phyloP scores from a whole-genome alignment of 2,888 invertebrate genomes.

The Seira musarum region DNA sequence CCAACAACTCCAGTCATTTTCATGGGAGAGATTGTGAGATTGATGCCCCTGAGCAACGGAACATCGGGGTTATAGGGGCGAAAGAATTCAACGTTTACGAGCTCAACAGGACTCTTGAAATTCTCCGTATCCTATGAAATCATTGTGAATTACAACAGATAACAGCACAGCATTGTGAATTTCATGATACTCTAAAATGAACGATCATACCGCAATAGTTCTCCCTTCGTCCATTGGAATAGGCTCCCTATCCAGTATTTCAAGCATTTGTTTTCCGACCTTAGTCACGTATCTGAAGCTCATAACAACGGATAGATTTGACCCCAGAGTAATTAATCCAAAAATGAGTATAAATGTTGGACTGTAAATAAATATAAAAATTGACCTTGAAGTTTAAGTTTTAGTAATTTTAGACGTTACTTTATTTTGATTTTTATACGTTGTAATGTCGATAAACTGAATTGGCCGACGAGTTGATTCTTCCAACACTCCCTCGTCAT shows the following conservation, averaged over 20 bases:
- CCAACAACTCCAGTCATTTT: constrained; percentile 53
- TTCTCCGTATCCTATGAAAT: too few species aligned
- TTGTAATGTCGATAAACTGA: constrained; percentile 26
- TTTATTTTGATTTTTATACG: constrained; percentile 23
- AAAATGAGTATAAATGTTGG: constrained; percentile 43
- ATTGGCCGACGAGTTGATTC: neutral
- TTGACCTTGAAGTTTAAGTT: too few species aligned
- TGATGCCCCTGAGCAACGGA: constrained; percentile 40
- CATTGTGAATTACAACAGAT: too few species aligned
- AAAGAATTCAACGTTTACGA: constrained; percentile 53
- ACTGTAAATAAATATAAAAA: constrained; percentile 24
- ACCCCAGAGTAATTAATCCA: constrained; percentile 40
- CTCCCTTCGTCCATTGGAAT: too few species aligned
- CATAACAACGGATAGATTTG: constrained; percentile 45
- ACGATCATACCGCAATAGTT: too few species aligned
- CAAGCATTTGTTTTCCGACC: constrained; percentile 35
- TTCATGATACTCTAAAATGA: too few species aligned
- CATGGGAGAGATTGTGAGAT: constrained; percentile 15
- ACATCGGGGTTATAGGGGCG: constrained; percentile 31
- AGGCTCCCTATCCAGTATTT: constrained; percentile 34
- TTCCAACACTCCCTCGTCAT: too few species aligned
- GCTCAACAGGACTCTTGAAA: constrained; percentile 13
- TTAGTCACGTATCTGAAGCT: constrained; percentile 40
- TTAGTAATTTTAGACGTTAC: neutral
- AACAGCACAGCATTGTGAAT: too few species aligned